Base-by-base conservation (phyloP, 2,888 invertebrate species). In the Nomada ferruginata region DNA sequence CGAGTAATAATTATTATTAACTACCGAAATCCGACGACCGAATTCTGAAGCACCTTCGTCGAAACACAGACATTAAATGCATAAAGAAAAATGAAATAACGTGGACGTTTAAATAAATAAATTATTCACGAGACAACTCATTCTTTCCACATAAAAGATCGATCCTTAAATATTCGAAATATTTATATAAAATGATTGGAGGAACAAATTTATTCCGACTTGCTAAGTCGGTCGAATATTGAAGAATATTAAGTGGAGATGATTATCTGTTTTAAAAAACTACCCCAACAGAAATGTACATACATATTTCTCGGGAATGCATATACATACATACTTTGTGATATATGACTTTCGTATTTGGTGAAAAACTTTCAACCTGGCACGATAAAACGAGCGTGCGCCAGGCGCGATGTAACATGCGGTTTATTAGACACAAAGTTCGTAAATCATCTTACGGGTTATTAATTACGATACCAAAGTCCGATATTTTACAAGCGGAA, bases 371-470 rank as follows among this genome's bases (percentile, higher is more conserved):
- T 75, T 74, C 59, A 29, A 57, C 64, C 64, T 13, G n/a, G 42
- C 20, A n/a, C 50, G 60, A 68, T 74, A 73, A 82, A 81, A 76
- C 57, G 61, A 50, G 72, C 73, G 36, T n/a, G 47, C 52, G 18
- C 55, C 23, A 10, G 20, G 10, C 66, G 47, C 69, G 42, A 29
- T 65, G 57, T 74, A 76, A 68, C 68, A 47, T 63, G 72, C 78
- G 61, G 75, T 78, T 78, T 83, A 83, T 82, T 83, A 78, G 78
- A 78, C 75, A 26, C 66, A 55, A 72, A 83, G 78, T 83, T 44
- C 78, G 83, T 83, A 82, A 74, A 83, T 83, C 83, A 83, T 82
- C 78, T 82, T 82, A 83, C 69, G 83, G 82, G 75, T 75, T 83
- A 83, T 83, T 83, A 83, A 83, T 79, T 83, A 82, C 75, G 83